A percentile compares a stretch with the other conserved stretches of the same genome.
These are phyloP conservation scores for Drosophila seguyi DNA, from an alignment of 1,140 invertebrate genomes.

Conservation along the genomic window DNA sequence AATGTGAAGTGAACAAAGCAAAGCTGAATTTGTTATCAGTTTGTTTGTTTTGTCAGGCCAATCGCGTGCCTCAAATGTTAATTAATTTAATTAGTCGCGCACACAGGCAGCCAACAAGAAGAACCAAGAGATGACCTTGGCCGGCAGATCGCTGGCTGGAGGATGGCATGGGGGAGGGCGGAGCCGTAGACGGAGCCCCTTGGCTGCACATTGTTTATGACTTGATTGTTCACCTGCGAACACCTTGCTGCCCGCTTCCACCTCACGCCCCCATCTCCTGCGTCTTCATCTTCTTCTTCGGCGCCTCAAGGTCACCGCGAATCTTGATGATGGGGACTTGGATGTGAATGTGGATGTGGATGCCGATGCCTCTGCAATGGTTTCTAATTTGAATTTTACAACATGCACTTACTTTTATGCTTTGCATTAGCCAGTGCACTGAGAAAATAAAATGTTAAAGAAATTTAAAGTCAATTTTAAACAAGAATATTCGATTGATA, in stretches of 20 bases:
- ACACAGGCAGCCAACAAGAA: slow-evolving; percentile 22
- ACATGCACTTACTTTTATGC: slow-evolving; percentile 62
- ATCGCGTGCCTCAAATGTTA: slow-evolving; percentile 76
- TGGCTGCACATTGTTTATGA: slow-evolving; percentile 80
- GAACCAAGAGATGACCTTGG: slow-evolving; percentile 50
- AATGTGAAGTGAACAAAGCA: slow-evolving; percentile 29
- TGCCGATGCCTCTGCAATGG: slow-evolving; percentile 53
- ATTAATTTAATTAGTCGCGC: slow-evolving; percentile 76
- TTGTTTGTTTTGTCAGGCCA: slow-evolving; percentile 60
- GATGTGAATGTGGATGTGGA: slow-evolving; percentile 7
- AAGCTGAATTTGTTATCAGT: slow-evolving; percentile 69
- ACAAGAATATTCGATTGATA: too few relatives aligned
- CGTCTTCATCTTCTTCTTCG: slow-evolving; percentile 54
- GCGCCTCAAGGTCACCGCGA: slow-evolving; percentile 65
- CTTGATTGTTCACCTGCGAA: slow-evolving; percentile 70
- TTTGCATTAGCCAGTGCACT: slow-evolving; percentile 62
- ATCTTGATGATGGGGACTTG: slow-evolving; percentile 19
- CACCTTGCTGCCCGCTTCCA: slow-evolving; percentile 21
- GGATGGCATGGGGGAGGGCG: slow-evolving; percentile 32
- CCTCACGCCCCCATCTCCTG: slow-evolving; percentile 23
- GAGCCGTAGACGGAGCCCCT: slow-evolving; percentile 41
- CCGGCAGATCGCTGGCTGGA: slow-evolving; percentile 25
- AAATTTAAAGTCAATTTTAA: too few relatives aligned
- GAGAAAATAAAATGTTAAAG: background rate
- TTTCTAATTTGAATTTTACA: slow-evolving; percentile 80